Conservation (phyloP, 1,140 invertebrate genomes). For the Ceratitis capitata region DNA sequence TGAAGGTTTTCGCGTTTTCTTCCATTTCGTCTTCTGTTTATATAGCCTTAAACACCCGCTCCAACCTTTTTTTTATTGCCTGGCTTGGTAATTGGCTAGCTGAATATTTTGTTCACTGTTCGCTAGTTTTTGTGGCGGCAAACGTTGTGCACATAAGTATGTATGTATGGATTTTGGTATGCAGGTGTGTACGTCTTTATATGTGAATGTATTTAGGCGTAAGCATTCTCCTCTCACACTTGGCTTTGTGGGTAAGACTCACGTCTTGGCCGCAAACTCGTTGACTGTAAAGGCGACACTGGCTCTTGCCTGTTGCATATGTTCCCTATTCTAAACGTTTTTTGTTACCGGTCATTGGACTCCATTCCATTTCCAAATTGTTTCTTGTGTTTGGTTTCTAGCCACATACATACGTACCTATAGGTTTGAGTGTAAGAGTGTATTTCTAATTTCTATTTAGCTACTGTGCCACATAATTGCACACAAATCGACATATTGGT, state of each 20-base stretch:
- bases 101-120: not conserved
- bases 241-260: not conserved
- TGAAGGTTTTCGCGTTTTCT: not conserved
- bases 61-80: not conserved
- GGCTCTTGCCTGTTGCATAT: not conserved
- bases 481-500: too few species aligned
- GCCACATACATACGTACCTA: not conserved
- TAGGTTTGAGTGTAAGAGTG: too few species aligned
- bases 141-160: not conserved
- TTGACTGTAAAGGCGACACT: not conserved
- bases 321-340: not conserved
- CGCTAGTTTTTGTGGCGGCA: not conserved
- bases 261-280: not conserved
- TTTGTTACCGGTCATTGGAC: not conserved
- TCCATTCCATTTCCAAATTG: not conserved
- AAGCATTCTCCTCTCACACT: not conserved
- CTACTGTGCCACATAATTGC: too few species aligned
- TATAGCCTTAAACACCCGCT: conserved; percentile 5
- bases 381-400: not conserved
- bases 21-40: not conserved
- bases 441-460: too few species aligned
- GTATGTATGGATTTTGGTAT: not conserved
- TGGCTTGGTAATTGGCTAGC: not conserved
- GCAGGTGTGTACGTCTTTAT: not conserved
- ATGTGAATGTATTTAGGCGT: not conserved